phyloP scores from a whole-genome alignment of 2,113 vertebrate genomes.

The Myotis davidii region DNA sequence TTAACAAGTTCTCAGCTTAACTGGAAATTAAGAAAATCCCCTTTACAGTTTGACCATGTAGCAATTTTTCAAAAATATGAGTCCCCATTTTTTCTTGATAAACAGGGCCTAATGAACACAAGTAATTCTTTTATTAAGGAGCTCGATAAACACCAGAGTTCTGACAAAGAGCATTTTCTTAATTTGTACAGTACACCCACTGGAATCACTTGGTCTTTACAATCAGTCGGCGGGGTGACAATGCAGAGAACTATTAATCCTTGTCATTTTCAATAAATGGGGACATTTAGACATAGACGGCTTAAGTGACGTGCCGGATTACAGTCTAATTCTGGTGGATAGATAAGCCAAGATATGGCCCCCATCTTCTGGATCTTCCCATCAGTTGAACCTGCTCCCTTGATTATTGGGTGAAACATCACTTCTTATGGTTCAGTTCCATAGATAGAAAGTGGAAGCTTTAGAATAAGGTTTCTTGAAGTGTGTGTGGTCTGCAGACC shows the following conservation, averaged over 20 bases:
- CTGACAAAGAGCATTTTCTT: background rate
- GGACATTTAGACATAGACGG: background rate
- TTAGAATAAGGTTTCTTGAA: background rate
- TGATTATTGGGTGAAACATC: background rate
- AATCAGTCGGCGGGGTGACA: background rate
- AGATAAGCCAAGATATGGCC: background rate
- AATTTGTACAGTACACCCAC: background rate
- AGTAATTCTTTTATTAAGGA: background rate
- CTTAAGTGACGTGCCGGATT: background rate
- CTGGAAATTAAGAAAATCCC: constrained; percentile 17
- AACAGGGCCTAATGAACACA: constrained; percentile 12
- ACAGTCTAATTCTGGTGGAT: background rate
- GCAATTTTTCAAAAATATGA: background rate
- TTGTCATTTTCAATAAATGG: constrained; percentile 29
- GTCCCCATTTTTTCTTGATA: constrained; percentile 5
- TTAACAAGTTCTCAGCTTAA: background rate
- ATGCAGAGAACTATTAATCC: background rate
- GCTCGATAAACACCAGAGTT: background rate
- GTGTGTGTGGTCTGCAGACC: background rate
- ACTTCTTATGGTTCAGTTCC: background rate
- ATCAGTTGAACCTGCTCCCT: background rate
- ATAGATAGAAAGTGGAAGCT: background rate
- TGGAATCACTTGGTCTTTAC: background rate
- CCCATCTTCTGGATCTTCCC: background rate
- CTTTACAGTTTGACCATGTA: background rate